Evolutionary conservation across 2,797 vertebrate genomes (phyloP).

Genomic region (Heteromormyrus szaboi): DNA sequence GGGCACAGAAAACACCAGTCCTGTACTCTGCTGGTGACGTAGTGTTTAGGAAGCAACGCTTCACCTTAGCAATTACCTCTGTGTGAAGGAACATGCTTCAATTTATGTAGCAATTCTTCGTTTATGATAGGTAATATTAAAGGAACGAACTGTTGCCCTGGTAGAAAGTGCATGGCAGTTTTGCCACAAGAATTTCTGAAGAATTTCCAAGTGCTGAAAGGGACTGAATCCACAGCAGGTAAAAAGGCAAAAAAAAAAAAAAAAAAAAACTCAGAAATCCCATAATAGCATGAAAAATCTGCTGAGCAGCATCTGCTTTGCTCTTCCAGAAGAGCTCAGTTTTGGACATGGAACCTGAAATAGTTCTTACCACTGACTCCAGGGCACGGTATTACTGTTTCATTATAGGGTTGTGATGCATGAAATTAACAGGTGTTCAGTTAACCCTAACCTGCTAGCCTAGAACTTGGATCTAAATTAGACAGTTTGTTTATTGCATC

Average conservation of each 20-base stretch:
- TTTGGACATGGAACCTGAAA: neutral
- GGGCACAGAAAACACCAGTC: neutral
- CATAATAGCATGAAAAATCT: neutral
- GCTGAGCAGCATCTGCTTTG: neutral
- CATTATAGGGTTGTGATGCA: slow-evolving; percentile 5
- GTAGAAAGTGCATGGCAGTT: neutral
- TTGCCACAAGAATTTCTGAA: neutral
- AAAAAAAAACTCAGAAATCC: neutral
- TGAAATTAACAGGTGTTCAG: slow-evolving; percentile 1
- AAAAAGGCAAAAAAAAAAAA: neutral
- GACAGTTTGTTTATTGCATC: neutral
- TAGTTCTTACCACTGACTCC: neutral
- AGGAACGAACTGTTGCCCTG: neutral
- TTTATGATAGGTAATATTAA: neutral
- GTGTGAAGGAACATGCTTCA: neutral
- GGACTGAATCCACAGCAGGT: neutral
- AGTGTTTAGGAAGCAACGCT: neutral
- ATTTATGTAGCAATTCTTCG: neutral
- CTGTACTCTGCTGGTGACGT: neutral
- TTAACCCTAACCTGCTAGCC: neutral
- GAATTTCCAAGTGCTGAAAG: neutral
- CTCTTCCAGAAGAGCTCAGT: neutral
- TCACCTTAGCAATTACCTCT: neutral
- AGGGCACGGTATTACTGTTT: neutral
- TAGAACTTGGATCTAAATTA: neutral